These are phyloP conservation scores for Plumapathes pennacea DNA, from an alignment of 92 coral and sea anemone species.

Conservation along the genomic window DNA sequence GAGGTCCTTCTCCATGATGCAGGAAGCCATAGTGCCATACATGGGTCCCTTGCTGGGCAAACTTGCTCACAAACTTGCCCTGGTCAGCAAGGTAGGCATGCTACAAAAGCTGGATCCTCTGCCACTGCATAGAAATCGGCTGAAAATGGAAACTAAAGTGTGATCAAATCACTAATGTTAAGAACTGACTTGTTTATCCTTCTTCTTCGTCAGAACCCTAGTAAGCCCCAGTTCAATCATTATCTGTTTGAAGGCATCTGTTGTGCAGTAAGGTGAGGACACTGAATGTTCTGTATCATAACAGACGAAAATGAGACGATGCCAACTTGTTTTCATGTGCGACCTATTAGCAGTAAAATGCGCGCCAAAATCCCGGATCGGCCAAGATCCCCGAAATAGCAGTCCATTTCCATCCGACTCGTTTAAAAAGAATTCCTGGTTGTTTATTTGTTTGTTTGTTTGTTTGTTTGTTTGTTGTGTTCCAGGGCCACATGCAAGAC, in stretches of 20 bases:
- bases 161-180: neutral
- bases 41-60: constrained; percentile 57
- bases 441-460: neutral
- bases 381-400: too few species aligned
- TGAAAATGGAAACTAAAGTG: neutral
- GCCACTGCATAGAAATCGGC: neutral
- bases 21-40: constrained; percentile 65
- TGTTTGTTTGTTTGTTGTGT: neutral
- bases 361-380: too few species aligned
- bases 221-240: constrained; percentile 98
- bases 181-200: too few species aligned
- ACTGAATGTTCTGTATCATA: neutral
- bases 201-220: constrained; percentile 98
- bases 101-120: too few species aligned
- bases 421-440: too few species aligned
- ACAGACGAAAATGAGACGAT: too few species aligned
- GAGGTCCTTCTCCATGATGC: constrained; percentile 86
- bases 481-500: constrained; percentile 73
- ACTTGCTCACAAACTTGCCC: constrained; percentile 62
- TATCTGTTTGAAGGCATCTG: constrained; percentile 94
- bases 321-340: too few species aligned
- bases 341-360: too few species aligned
- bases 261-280: constrained; percentile 89
- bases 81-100: constrained; percentile 89
- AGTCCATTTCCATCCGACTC: too few species aligned